Base-by-base conservation (phyloP, 2,888 invertebrate species). In the Clunio marinus region DNA sequence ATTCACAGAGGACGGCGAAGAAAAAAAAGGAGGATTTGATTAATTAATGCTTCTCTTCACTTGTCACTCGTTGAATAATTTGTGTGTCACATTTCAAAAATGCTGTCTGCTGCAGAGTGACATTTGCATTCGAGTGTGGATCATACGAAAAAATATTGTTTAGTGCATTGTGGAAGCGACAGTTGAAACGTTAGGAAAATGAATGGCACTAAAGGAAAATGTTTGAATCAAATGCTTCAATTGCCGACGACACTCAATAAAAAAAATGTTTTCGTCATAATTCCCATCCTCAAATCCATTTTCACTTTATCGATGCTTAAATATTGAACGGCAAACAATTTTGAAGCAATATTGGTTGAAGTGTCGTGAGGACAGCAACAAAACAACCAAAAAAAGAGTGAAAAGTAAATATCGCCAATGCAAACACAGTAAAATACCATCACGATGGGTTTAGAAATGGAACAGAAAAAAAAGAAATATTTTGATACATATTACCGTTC, bases 31-130 rank as follows among this genome's bases (percentile, higher is more conserved):
- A 60, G 37, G 22, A 13, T 60, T 46, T 63, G 63, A 63, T 63
- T 63, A 63, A 63, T 63, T 63, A 63, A 63, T 63, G 17, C 35
- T 63, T 20, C 20, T n/a, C 60, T 41, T 13, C 46, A 27, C 10
- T 27, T 63, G 63, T 46, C 63, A 63, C 45, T n/a, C 24, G 41
- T n/a, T 46, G 24, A 51, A 51, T 51, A 51, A 51, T 51, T 51
- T 51, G 51, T 51, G 51, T 51, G 51, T 20, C 17, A 20, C 51
- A 51, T 51, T 51, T 51, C 41, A 15, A 15, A 15, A 41, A 41
- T 41, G 41, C 41, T 2, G 41, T 41, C 10, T 41, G 41, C n/a
- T 41, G 10, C 15, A n/a, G 41, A 3, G 10, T 41, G 10, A 15
- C 41, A 41, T 41, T 15, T n/a, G 15, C 41, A 41, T 41, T 41